Base-by-base conservation (phyloP, 2,888 invertebrate genomes). In the Nycteola revayana region DNA sequence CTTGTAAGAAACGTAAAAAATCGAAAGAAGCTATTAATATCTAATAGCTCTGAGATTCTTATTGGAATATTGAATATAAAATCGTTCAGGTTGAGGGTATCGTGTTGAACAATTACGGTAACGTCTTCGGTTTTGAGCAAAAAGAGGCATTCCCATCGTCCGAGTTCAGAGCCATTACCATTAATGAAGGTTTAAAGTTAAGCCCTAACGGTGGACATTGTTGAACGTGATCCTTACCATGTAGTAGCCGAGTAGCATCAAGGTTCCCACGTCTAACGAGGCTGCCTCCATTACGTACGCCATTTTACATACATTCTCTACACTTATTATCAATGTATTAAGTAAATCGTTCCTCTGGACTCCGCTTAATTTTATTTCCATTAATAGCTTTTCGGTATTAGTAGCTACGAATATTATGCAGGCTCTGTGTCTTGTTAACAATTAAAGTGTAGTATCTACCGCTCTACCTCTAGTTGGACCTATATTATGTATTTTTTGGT, bases 181-280 rank as follows among this genome's bases (percentile, higher is more conserved):
- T 82, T 83, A 84, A 80, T 80, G 75, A 79, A 79, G 75, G 75
- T 62, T 79, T 75, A 57, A 75, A 79, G 63, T 77, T 73, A 74
- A 72, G 58, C 75, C 74, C 76, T 79, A 82, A 81, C 83, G 77
- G 81, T 78, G 83, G 80, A 80, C 82, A 83, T 73, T 77, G 81
- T 79, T 71, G 56, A 45, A 60, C 68, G 67, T 65, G 77, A 73
- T 72, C 75, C 69, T 70, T 75, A 71, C 75, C 82, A 64, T 84
- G 82, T 81, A 78, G 66, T 60, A 69, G 65, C 68, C 46, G 49
- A 55, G 52, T 47, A 51, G 42, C 59, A 47, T 52, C 55, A 43
- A 42, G 71, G 67, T 86, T 87, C 88, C 88, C 87, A 87, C 85
- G 85, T 84, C 80, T 86, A 88, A 88, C 85, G 72, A 86, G 85